A percentile compares a stretch with the other conserved stretches of the same genome.
Conservation (phyloP, 2,113 vertebrate species). For the Xiphophorus maculatus region DNA sequence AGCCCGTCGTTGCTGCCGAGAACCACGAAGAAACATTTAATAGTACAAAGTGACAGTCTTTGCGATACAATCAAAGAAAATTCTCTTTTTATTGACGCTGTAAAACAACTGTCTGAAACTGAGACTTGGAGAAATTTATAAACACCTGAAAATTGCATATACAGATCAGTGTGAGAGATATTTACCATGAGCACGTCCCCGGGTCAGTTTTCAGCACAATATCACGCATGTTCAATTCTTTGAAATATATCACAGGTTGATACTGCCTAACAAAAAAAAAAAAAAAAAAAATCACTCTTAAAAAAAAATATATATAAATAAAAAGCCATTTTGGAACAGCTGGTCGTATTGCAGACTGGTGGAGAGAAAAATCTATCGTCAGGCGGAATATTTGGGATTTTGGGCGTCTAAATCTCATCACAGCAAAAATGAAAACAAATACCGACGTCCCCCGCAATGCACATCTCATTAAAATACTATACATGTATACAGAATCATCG, state of each 20-base stretch:
- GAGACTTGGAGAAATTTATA: conserved; percentile 56
- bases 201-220: conserved; percentile 6
- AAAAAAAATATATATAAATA: not conserved
- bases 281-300: conserved; percentile 23
- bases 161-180: conserved; percentile 44
- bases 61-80: conserved; percentile 41
- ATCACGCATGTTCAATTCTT: conserved; percentile 40
- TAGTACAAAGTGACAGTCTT: not conserved
- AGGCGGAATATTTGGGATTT: not conserved
- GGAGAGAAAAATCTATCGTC: not conserved
- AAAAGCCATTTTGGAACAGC: no score
- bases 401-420: not conserved
- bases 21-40: not conserved
- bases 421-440: conserved; percentile 34
- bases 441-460: conserved; percentile 21
- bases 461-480: conserved; percentile 73
- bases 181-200: conserved; percentile 6
- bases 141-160: conserved; percentile 69
- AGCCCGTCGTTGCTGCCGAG: not conserved
- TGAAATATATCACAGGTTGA: conserved; percentile 42
- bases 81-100: conserved; percentile 69
- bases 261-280: conserved; percentile 2
- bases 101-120: conserved; percentile 62
- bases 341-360: not conserved
- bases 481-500: conserved; percentile 71